phyloP scores from a whole-genome alignment of 2,113 vertebrate genomes.

The Atrichornis clamosus region DNA sequence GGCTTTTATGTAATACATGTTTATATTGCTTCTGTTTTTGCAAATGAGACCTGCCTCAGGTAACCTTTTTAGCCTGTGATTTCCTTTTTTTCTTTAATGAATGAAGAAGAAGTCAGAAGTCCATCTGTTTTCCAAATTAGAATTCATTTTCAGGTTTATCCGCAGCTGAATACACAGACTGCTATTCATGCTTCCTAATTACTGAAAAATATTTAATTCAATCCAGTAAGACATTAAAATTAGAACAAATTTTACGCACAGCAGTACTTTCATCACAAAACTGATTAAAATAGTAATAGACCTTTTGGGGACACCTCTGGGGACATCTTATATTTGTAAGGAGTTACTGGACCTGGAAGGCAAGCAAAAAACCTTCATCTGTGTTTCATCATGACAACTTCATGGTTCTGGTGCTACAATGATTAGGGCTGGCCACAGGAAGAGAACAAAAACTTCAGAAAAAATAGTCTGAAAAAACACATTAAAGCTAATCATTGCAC shows the following conservation, averaged over 20 bases:
- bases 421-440: not conserved
- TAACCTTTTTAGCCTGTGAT: not conserved
- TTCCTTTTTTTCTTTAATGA: not conserved
- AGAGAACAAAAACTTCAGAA: not conserved
- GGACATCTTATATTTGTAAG: not conserved
- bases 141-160: not conserved
- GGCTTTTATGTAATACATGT: not conserved
- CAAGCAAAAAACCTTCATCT: not conserved
- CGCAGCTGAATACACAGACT: not conserved
- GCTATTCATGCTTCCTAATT: not conserved
- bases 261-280: not conserved
- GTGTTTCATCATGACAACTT: not conserved
- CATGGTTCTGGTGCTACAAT: not conserved
- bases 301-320: not conserved
- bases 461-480: not conserved
- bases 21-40: conserved; percentile 2
- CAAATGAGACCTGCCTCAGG: not conserved
- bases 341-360: not conserved
- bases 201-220: conserved; percentile 6
- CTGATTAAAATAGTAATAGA: not conserved
- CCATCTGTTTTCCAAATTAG: not conserved
- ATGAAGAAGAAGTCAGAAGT: not conserved
- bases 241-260: not conserved
- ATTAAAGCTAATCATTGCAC: not conserved
- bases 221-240: not conserved